Conservation (phyloP, 2,113 vertebrate genomes). For the Stigmatopora argus region DNA sequence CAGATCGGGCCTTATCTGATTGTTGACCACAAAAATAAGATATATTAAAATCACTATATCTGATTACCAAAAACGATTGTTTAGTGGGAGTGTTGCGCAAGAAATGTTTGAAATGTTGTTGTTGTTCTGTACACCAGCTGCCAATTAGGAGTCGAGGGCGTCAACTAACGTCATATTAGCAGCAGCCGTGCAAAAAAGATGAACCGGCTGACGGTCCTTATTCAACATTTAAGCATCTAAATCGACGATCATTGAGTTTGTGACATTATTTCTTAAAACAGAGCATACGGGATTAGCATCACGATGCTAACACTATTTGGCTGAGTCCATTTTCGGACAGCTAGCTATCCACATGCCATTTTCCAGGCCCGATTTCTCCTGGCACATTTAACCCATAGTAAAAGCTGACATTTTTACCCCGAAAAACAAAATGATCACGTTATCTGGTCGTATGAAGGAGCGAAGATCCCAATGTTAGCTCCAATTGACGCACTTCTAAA, state of each 20-base stretch:
- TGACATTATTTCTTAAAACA: conserved; percentile 3
- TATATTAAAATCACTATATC: background rate
- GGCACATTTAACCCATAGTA: background rate
- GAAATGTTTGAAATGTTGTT: background rate
- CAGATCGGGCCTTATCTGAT: conserved; percentile 20
- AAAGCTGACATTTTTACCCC: background rate
- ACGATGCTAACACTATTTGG: conserved; percentile 24
- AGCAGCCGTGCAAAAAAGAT: no score
- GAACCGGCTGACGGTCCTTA: rapidly evolving
- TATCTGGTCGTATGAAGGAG: background rate
- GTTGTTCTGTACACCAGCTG: conserved; percentile 42
- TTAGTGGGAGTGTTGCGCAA: no score
- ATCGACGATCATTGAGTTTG: conserved; percentile 9
- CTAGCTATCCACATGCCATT: conserved; percentile 5
- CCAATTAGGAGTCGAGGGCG: conserved; percentile 18
- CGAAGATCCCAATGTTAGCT: background rate
- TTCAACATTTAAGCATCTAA: background rate
- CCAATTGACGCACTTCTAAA: background rate
- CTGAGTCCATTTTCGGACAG: conserved; percentile 44
- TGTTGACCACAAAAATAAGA: background rate
- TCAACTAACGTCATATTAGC: background rate
- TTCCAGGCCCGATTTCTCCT: background rate
- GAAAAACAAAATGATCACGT: background rate
- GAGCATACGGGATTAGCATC: conserved; percentile 35
- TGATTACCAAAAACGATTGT: no score